A percentile compares a stretch with the other conserved stretches of the same genome.
These are phyloP conservation scores for Rousettus leschenaultii DNA, from an alignment of 2,113 vertebrate species.

Conservation along the genomic window DNA sequence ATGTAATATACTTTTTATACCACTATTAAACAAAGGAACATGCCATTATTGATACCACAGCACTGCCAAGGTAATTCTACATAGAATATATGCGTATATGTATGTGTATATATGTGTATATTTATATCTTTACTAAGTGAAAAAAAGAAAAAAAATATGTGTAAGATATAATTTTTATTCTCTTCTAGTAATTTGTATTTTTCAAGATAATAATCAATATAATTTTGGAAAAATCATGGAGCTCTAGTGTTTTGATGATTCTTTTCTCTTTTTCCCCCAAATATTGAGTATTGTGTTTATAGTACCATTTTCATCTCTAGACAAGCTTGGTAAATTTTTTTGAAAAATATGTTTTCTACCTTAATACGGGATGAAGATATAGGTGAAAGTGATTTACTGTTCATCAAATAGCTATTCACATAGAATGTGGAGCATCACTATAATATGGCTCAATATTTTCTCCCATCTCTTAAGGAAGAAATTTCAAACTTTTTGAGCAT, in stretches of 20 bases:
- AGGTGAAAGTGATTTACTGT: neutral
- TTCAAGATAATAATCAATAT: neutral
- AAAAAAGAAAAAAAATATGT: neutral
- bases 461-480: neutral
- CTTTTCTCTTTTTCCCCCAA: neutral
- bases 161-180: neutral
- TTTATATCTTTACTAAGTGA: neutral
- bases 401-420: neutral
- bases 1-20: neutral
- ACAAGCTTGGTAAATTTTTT: neutral
- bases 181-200: neutral
- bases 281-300: neutral
- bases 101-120: neutral
- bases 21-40: neutral
- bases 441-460: neutral
- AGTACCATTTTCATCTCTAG: neutral
- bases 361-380: neutral
- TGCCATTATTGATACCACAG: neutral
- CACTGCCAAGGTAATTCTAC: neutral
- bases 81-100: neutral
- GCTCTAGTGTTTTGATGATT: neutral
- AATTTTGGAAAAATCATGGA: neutral
- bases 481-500: neutral
- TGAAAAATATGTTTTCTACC: neutral
- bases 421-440: neutral